Base-by-base conservation (phyloP, 2,888 invertebrate genomes). In the Micoletzkya japonica region DNA sequence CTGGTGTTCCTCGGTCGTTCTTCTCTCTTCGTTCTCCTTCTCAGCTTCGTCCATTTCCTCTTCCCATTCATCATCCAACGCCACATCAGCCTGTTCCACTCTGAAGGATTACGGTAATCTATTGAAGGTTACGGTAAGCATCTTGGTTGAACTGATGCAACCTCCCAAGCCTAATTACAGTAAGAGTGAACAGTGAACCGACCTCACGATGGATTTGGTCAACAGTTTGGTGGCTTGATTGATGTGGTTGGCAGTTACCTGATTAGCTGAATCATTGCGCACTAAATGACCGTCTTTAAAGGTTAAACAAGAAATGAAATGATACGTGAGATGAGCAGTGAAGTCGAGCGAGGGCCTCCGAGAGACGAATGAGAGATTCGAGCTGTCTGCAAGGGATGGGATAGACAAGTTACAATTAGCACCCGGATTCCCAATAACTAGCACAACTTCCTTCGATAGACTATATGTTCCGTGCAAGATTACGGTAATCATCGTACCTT, bases 31-130 rank as follows among this genome's bases (percentile, higher is more conserved):
- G 34, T 56, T 56, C 36, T 70, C 70, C 52, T 71, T 60, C 67
- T 77, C 77, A 56, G 74, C 73, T 67, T 76, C 60, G 44, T 66
- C 36, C 39, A 67, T 32, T 37, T 69, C 61, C 58, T 77, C 32
- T 54, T 58, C 39, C 50, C 68, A 90, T 49, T 93, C 92, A 72
- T 93, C 93, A 67, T 93, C 93, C 74, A 97, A 88, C 85, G 94
- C 92, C 66, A 98, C 93, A 86, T 98, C 97, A 0, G 97, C 96
- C 84, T 96, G 95, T 83, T 97, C 97, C 26, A 98, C 95, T 50
- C 96, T 90, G 76, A 26, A 60, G 44, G 28, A 39, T 17, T 7
- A 17, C 20, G 14, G 4, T 59, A n/a, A 59, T 59, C 20, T 24
- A 52, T n/a, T 14, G 32, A 71, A 67, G 34, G 32, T 26, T 52